Percentiles rank a stretch among this genome's conserved stretches.
Conservation (phyloP, 2,888 invertebrate genomes). For the Thecophora atra region DNA sequence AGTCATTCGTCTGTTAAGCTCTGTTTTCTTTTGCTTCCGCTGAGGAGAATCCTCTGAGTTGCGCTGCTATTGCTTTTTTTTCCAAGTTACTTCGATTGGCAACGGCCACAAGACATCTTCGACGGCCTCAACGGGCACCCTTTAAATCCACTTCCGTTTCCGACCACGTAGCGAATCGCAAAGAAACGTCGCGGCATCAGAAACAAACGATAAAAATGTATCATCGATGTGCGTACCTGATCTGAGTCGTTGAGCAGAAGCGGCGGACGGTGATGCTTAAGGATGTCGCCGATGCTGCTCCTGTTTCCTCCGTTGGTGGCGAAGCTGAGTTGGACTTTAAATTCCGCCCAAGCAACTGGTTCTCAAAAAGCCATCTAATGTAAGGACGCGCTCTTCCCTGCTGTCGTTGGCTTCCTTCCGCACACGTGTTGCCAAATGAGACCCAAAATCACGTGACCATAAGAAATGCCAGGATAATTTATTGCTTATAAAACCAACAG, state of each 20-base stretch:
- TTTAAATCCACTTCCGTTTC: conserved; percentile 29
- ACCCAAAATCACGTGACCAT: conserved; percentile 21
- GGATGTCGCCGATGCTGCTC: not conserved
- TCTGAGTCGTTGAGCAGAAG: conserved; percentile 14
- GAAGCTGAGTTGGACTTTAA: not conserved
- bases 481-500: not conserved
- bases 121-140: not conserved
- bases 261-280: not conserved
- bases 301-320: not conserved
- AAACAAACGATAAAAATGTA: conserved; percentile 26
- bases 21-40: no score
- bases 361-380: not conserved
- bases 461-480: conserved; percentile 1
- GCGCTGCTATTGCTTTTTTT: no score
- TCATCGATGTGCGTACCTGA: conserved; percentile 32
- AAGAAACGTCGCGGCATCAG: not conserved
- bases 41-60: no score
- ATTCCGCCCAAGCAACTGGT: not conserved
- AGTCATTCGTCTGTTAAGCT: no score
- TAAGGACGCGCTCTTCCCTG: not conserved
- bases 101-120: conserved; percentile 18
- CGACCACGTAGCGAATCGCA: conserved; percentile 8
- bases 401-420: not conserved
- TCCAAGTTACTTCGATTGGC: conserved; percentile 6
- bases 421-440: conserved; percentile 23